Conservation (phyloP, 2,888 invertebrate genomes). For the Clusia tigrina region DNA sequence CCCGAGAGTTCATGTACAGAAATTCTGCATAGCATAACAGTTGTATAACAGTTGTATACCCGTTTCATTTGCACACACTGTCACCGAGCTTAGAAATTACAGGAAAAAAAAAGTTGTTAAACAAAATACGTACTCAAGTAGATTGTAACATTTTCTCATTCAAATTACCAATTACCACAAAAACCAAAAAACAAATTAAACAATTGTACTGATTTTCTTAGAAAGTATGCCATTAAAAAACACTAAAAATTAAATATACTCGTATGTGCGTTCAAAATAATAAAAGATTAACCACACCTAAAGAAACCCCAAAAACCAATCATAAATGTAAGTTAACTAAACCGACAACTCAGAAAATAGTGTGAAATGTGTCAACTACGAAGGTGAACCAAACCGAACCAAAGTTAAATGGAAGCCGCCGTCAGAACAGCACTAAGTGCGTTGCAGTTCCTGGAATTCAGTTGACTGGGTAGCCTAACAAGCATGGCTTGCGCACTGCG, state of each 20-base stretch:
- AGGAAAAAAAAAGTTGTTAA: neutral
- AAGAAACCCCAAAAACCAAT: slow-evolving; percentile 19
- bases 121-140: neutral
- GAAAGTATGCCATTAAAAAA: slow-evolving; percentile 3
- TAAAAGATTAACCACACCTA: neutral
- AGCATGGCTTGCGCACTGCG: slow-evolving; percentile 56
- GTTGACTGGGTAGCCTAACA: slow-evolving; percentile 65
- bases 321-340: slow-evolving; percentile 3
- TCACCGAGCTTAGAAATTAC: no score
- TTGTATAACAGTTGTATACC: no score
- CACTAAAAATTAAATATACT: neutral
- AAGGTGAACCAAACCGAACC: neutral
- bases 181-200: slow-evolving; percentile 15
- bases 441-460: slow-evolving; percentile 65
- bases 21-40: no score
- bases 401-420: neutral
- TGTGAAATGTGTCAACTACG: neutral
- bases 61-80: no score
- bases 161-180: neutral
- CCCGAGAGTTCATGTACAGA: no score
- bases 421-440: slow-evolving; percentile 36
- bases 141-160: neutral
- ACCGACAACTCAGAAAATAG: neutral
- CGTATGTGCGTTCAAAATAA: slow-evolving; percentile 16
- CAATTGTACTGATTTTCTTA: neutral